Evolutionary conservation across 64 coral and sea anemone species (phyloP).

Genomic region (Exaiptasia diaphana): DNA sequence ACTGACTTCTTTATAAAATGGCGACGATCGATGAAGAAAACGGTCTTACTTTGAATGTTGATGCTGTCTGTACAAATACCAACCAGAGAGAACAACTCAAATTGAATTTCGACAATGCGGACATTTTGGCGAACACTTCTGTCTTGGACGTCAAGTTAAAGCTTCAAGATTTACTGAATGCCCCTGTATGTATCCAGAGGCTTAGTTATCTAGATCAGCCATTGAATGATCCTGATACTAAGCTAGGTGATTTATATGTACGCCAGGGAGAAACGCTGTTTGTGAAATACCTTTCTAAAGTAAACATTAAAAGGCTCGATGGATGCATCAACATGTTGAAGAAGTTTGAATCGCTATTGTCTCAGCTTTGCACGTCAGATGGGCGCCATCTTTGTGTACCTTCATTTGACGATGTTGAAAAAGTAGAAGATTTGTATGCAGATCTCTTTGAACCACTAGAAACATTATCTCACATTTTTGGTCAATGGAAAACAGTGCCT

Average conservation of each 20-base stretch:
- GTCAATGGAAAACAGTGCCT: background rate
- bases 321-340: background rate
- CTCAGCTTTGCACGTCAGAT: background rate
- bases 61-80: background rate
- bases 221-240: background rate
- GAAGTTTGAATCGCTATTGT: background rate
- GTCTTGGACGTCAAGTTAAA: background rate
- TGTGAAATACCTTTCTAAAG: background rate
- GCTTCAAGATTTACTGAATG: background rate
- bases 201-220: background rate
- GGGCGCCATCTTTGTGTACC: background rate
- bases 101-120: background rate
- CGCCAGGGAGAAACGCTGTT: background rate
- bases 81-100: background rate
- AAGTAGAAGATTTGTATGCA: background rate
- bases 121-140: background rate
- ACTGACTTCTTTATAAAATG: too few relatives aligned
- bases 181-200: background rate
- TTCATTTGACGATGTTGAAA: background rate
- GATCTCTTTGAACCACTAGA: background rate
- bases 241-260: constrained; percentile 9
- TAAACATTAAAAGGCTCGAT: background rate
- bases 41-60: too few relatives aligned
- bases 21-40: too few relatives aligned
- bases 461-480: background rate